Base-by-base conservation (phyloP, 1,140 invertebrate species). In the Luehdorfia chinensis region DNA sequence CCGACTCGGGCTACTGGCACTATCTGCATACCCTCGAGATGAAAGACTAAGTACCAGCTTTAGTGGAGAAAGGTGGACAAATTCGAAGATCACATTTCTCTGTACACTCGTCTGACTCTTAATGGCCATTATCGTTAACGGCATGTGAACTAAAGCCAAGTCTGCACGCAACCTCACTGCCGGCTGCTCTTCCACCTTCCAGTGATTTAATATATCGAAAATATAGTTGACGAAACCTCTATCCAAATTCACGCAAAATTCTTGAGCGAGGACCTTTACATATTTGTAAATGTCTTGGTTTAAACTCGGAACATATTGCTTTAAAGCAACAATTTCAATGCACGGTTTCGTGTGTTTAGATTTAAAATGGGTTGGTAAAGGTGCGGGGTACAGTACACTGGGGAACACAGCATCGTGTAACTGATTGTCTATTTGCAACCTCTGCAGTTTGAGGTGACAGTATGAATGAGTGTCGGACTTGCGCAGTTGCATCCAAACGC, bases 381-480 rank as follows among this genome's bases (percentile, higher is more conserved):
- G 69, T 11, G 59, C 88, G 51, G 93, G 92, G 66, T 93, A 89
- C n/a, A 96, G 66, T 1, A 95, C 90, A 36, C 93, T 91, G 0
- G 93, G 92, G 68, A 94, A 95, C 23, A 92, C 90, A n/a, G 94
- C 91, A 69, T 94, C 91, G 12, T 89, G 80, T 46, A 93, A 70
- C 76, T 96, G 94, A 86, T 96, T 95, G 75, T 96, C 94, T 49
- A 96, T 86, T 90, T 96, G 84, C 5, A 89, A 66, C 27, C 81
- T 70, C 53, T 95, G 93, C 8, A 94, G 59, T 70, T 92, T 92
- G 4, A 92, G 85, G 64, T 94, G 91, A n/a, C 91, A 66, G 54
- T 91, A 93, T 5, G 88, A 89, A 41, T 93, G 89, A 47, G 92
- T 91, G 27, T 90, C 75, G 0, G 94, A 95, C 64, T 90, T 90